Evolutionary conservation across 2,113 vertebrate genomes (phyloP), one percentile per base, ranked within the genome.

Genomic region (Mola mola): DNA sequence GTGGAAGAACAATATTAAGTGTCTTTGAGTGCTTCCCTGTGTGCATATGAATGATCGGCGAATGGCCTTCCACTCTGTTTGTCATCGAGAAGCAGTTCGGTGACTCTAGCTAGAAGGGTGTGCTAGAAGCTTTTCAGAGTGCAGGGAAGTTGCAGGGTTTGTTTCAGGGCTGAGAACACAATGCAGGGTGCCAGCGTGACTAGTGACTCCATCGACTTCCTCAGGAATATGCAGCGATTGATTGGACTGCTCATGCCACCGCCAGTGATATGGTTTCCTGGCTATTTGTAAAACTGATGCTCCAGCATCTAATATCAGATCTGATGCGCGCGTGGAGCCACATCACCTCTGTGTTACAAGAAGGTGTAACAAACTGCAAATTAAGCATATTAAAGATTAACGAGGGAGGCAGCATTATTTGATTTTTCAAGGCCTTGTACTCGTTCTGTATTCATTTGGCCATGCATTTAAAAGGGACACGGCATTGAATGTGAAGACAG

Each of bases 131-230:
- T 72, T 75, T 72, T 52, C 50, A 50, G 21, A n/a, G 49, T 72
- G 55, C 36, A 60, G 55, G 60, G 74, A 37, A 47, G 58, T 81
- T 36, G 40, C 19, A 42, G 62, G 58, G 44, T 70, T n/a, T 13
- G 47, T 72, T 75, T 78, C 40, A 26, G 63, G 48, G 48, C 64
- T 31, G 42, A 67, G 24, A 78, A 63, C 63, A 65, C 66, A 66
- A 57, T 69, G 64, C 56, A 52, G 50, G 59, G 66, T 87, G 90
- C 85, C 81, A 88, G 75, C 76, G 68, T 90, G 87, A 92, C 81
- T 87, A 87, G 91, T 91, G 79, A 76, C 65, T 64, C 51, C 81
- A 88, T 89, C 81, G 79, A 90, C 85, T 72, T 34, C 60, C 81
- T 81, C 77, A 82, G 83, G 87, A 88, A 88, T 79, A 76, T 75